Percentiles rank a stretch among this genome's conserved stretches.
phyloP scores from a whole-genome alignment of 1,140 invertebrate species.

The Rhopalosiphum maidis region DNA sequence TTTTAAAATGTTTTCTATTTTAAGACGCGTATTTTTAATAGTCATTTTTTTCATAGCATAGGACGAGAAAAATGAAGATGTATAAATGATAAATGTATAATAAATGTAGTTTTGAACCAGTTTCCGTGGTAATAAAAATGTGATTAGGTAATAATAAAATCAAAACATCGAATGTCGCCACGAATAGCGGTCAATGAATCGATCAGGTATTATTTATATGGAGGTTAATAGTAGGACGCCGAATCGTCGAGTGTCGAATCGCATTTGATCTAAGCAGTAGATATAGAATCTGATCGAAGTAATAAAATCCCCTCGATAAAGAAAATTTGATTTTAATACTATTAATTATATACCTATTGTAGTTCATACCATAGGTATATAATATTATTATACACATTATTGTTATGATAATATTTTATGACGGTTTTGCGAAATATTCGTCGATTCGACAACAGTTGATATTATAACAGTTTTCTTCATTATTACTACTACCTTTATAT shows the following conservation, averaged over 20 bases:
- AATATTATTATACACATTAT: not conserved
- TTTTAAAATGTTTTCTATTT: conserved; percentile 25
- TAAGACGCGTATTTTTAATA: not conserved
- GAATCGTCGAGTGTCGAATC: not conserved
- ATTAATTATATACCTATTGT: not conserved
- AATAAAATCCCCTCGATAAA: too few species aligned
- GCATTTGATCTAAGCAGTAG: too few species aligned
- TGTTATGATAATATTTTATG: not conserved
- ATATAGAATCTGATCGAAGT: not conserved
- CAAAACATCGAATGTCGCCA: not conserved
- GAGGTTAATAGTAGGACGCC: not conserved
- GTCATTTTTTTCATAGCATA: not conserved
- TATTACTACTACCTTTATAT: not conserved
- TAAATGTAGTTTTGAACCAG: conserved; percentile 4
- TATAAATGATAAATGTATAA: conserved; percentile 11
- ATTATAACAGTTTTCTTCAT: not conserved
- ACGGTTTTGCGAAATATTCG: not conserved
- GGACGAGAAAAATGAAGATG: conserved; percentile 30
- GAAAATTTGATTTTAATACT: not conserved
- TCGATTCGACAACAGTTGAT: not conserved
- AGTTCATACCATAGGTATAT: not conserved
- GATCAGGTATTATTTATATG: not conserved
- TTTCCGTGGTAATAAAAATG: not conserved
- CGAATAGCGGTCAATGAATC: not conserved
- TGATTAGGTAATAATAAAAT: not conserved